Evolutionary conservation across 2,888 invertebrate species (phyloP).

Genomic region (Carabus problematicus): DNA sequence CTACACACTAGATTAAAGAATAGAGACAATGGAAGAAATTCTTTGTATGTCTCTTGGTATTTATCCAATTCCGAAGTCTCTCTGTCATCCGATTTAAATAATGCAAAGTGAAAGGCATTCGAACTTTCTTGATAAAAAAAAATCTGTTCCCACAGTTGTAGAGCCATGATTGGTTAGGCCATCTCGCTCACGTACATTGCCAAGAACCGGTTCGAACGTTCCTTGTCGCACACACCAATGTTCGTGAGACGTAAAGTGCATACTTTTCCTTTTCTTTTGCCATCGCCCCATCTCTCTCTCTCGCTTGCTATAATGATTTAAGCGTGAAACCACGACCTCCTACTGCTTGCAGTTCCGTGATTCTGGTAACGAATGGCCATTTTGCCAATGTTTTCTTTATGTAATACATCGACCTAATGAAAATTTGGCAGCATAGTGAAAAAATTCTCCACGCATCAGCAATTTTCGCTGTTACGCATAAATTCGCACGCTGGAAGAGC

Average conservation of each 20-base stretch:
- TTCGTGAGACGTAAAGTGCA: not conserved
- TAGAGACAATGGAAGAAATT: no score
- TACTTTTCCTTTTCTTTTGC: constrained; percentile 31
- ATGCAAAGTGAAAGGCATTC: constrained; percentile 42
- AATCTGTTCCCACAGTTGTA: constrained; percentile 36
- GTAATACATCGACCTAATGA: constrained; percentile 24
- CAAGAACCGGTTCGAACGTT: constrained; percentile 26
- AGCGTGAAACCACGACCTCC: constrained; percentile 28
- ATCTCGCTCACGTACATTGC: constrained; percentile 21
- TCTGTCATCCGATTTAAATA: constrained; percentile 32
- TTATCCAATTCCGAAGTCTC: no score
- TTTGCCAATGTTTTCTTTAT: constrained; percentile 28
- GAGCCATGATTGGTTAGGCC: constrained; percentile 31
- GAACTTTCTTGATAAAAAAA: constrained; percentile 41
- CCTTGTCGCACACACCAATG: constrained; percentile 24
- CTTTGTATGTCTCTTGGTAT: no score
- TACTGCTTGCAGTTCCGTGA: constrained; percentile 36
- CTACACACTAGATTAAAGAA: no score
- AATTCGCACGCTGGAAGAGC: constrained; percentile 18
- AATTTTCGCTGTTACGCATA: constrained; percentile 39
- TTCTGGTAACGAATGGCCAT: constrained; percentile 31
- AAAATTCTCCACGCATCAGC: constrained; percentile 6
- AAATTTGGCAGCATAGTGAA: constrained; percentile 13
- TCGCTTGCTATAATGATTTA: no score
- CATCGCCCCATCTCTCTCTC: constrained; percentile 22